Evolutionary conservation across 2,113 vertebrate species (phyloP).

Genomic region (Peromyscus californicus): DNA sequence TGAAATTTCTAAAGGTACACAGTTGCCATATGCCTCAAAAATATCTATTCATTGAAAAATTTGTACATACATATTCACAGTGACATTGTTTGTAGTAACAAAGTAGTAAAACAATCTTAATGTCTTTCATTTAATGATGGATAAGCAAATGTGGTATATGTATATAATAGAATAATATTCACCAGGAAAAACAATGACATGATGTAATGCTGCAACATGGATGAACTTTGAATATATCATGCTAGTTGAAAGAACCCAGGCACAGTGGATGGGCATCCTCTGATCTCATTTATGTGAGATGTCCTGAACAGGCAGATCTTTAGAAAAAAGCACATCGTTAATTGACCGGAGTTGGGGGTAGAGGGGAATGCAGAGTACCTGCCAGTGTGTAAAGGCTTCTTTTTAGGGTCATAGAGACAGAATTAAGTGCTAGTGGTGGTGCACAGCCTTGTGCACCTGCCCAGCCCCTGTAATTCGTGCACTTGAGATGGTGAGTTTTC

Average conservation of each 20-base stretch:
- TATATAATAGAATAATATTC: not conserved
- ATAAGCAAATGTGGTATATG: not conserved
- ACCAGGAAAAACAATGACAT: not conserved
- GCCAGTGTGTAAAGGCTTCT: no score
- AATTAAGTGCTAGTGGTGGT: no score
- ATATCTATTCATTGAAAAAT: not conserved
- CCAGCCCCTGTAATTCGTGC: no score
- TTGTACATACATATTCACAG: not conserved
- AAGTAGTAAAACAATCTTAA: not conserved
- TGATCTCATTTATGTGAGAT: not conserved
- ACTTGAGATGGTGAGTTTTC: no score
- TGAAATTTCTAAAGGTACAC: not conserved
- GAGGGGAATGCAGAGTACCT: no score
- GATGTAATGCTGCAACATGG: not conserved
- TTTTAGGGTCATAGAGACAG: no score
- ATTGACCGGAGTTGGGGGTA: no score
- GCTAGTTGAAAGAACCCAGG: not conserved
- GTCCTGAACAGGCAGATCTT: not conserved
- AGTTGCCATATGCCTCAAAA: not conserved
- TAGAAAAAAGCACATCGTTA: not conserved
- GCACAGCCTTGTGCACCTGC: no score
- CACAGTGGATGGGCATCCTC: not conserved
- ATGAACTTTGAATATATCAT: not conserved
- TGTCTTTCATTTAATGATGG: not conserved
- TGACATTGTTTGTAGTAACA: not conserved